Evolutionary conservation across 2,888 invertebrate genomes (phyloP).

Genomic region (Nomada hirtipes): DNA sequence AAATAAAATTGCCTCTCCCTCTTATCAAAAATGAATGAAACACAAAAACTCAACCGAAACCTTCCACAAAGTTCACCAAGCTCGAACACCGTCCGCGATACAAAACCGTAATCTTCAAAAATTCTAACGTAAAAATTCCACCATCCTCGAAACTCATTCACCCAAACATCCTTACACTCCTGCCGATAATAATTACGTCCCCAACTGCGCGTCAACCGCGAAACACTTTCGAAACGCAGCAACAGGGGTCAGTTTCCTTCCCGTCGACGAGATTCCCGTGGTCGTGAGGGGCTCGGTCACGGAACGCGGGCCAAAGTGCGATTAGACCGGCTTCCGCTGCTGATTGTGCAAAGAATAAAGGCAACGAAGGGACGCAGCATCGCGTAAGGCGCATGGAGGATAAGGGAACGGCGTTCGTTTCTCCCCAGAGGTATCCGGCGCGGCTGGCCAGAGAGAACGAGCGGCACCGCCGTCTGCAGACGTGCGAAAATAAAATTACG

Average conservation of each 20-base stretch:
- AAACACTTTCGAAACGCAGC: not conserved
- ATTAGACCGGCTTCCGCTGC: slow-evolving; percentile 77
- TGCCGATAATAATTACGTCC: no score
- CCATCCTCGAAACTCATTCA: no score
- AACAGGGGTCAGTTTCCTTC: no score
- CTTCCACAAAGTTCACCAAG: no score
- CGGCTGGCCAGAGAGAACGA: slow-evolving; percentile 40
- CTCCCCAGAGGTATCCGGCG: slow-evolving; percentile 61
- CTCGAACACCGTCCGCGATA: no score
- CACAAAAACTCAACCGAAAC: not conserved
- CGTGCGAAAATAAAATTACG: slow-evolving; percentile 87
- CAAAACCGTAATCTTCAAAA: no score
- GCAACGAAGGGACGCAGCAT: slow-evolving; percentile 46
- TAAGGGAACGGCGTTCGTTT: slow-evolving; percentile 55
- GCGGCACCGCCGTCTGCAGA: slow-evolving; percentile 70
- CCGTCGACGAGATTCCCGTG: not conserved
- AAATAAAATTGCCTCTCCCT: not conserved
- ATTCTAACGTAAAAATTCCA: no score
- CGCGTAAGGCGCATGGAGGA: slow-evolving; percentile 9
- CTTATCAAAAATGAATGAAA: not conserved
- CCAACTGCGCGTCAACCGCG: not conserved
- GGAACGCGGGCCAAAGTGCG: slow-evolving; percentile 61
- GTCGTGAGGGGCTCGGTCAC: slow-evolving; percentile 21
- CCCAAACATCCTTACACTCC: no score
- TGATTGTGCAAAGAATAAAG: slow-evolving; percentile 81